Base-by-base conservation (phyloP, 2,888 invertebrate species). In the Stomorhina lunata region DNA sequence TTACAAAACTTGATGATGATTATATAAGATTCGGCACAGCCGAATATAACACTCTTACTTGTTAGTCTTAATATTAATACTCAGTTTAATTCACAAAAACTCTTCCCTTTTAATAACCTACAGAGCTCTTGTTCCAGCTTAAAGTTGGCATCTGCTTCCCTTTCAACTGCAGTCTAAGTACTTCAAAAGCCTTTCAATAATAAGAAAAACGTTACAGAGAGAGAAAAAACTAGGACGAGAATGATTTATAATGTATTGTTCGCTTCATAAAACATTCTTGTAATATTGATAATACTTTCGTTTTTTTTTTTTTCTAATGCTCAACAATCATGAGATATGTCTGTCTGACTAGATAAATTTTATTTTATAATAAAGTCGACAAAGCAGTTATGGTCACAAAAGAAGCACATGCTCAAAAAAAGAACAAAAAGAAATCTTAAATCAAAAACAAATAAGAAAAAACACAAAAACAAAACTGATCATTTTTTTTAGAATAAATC, bases 201-300 rank as follows among this genome's bases (percentile, higher is more conserved):
- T n/a, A n/a, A n/a, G n/a, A 10, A 12, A 22, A 10, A 48, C 20
- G 22, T 20, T 17, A 40, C 7, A 7, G 17, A 4, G 22, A 1
- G 17, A 9, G 43, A 22, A 45, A 22, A 2, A 55, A 7, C 2
- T 43, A 4, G 73, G 27, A 32, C 43, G 43, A 63, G n/a, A 50
- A 43, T 55, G 75, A 80, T 80, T 75, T 73, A 80, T 68, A 61
- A 53, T 73, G 27, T 61, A 73, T 73, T 68, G 53, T 73, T 53
- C 32, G 63, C 53, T 53, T 75, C 53, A 61, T 75, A 73, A 73
- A 75, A 55, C 37, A 45, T 80, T 45, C 57, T 76, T 65, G 37
- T 20, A 63, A 68, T 68, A 63, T 73, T 80, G 50, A 59, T 66
- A 65, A 50, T 50, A 50, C 20, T 72, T 5, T 59, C 34, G 0